A percentile compares a stretch with the other conserved stretches of the same genome.
phyloP scores from a whole-genome alignment of 35 echinoderm and acorn worm species.

The Eucidaris tribuloides region DNA sequence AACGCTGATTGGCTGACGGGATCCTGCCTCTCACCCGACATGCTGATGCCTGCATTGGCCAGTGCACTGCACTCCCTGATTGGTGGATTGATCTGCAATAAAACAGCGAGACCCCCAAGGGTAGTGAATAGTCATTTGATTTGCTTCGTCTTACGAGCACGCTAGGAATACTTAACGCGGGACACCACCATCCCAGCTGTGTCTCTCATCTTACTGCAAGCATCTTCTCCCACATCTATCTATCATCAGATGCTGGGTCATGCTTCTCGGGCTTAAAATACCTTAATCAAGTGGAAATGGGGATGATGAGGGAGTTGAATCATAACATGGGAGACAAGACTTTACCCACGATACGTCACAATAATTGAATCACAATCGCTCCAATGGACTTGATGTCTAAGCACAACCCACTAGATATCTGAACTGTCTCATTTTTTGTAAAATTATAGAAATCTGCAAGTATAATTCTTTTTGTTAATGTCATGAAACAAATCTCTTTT shows the following conservation, averaged over 20 bases:
- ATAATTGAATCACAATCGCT: no score
- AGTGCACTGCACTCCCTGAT: constrained; percentile 11
- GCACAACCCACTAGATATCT: no score
- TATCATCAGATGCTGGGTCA: background rate
- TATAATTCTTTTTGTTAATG: no score
- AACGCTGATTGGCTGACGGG: constrained; percentile 65
- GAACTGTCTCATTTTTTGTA: no score
- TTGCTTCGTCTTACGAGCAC: constrained; percentile 4
- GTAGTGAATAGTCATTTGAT: constrained; percentile 8
- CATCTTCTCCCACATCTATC: background rate
- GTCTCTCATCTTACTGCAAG: no score
- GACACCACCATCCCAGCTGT: no score
- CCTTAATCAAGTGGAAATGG: background rate
- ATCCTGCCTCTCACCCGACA: constrained; percentile 45
- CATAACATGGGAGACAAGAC: background rate
- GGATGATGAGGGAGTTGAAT: background rate
- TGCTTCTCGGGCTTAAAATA: background rate
- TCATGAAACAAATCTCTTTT: no score
- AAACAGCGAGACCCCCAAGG: constrained; percentile 18
- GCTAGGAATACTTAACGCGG: no score
- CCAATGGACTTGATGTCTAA: no score
- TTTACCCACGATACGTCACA: no score
- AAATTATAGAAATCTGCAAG: no score
- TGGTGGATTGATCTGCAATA: constrained; percentile 28
- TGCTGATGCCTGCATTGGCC: constrained; percentile 40